Conservation (phyloP, 2,113 vertebrate genomes). For the Telmatochromis sp. region DNA sequence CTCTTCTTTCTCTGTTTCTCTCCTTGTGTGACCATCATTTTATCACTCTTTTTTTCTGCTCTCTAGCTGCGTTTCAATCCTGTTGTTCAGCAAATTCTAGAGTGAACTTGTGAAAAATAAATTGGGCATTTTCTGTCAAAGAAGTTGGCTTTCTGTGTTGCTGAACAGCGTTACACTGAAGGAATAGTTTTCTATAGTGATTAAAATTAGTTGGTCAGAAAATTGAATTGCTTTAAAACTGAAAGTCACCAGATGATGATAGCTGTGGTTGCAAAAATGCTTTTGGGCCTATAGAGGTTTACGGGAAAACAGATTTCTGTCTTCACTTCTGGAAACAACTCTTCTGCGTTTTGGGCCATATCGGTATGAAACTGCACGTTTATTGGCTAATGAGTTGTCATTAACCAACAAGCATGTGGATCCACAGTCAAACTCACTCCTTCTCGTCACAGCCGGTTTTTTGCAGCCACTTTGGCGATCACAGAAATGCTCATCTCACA, state of each 20-base stretch:
- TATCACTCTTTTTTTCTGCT: not conserved
- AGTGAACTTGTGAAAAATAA: constrained; percentile 21
- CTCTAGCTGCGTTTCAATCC: not conserved
- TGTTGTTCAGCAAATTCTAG: constrained; percentile 15
- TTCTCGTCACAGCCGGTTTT: not conserved
- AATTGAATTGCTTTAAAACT: not conserved
- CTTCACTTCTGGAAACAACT: not conserved
- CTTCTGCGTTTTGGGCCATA: not conserved
- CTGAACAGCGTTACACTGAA: not conserved
- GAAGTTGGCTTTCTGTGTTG: not conserved
- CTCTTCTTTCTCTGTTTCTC: constrained; percentile 5
- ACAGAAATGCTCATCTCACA: not conserved
- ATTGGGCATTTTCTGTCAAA: constrained; percentile 17
- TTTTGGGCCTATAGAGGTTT: not conserved
- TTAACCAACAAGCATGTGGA: not conserved
- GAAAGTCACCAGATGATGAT: not conserved
- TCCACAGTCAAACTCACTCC: not conserved
- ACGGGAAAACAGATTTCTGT: not conserved
- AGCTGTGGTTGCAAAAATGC: not conserved
- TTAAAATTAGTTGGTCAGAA: not conserved
- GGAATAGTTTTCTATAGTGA: not conserved
- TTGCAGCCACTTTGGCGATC: not conserved
- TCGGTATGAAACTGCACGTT: not conserved
- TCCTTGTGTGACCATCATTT: constrained; percentile 13
- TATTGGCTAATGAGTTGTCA: not conserved